Percentiles rank a stretch among this genome's conserved stretches.
phyloP scores from a whole-genome alignment of 2,113 vertebrate species.

The Anolis carolinensis region DNA sequence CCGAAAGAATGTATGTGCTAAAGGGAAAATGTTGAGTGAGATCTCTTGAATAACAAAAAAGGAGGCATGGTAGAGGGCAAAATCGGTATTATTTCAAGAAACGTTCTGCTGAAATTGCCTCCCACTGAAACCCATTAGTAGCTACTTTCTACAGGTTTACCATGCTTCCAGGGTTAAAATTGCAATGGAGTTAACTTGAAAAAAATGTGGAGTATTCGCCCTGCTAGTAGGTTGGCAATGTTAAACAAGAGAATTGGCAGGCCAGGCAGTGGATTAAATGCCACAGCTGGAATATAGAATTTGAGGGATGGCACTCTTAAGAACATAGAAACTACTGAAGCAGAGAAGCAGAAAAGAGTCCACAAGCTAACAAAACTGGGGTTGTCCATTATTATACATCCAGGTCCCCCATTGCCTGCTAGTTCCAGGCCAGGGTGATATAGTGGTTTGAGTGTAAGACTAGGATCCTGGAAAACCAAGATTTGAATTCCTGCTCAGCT shows the following conservation, averaged over 20 bases:
- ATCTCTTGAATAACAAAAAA: not conserved
- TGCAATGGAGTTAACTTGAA: not conserved
- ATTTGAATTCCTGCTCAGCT: too few species aligned
- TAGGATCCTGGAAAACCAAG: too few species aligned
- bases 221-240: not conserved
- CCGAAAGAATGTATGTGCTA: not conserved
- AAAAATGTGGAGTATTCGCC: not conserved
- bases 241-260: too few species aligned
- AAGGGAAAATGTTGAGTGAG: not conserved
- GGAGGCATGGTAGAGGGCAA: not conserved
- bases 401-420: not conserved
- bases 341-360: not conserved
- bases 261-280: not conserved
- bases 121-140: not conserved
- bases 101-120: not conserved
- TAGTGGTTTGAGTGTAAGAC: too few species aligned
- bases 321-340: not conserved
- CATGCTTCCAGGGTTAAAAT: not conserved
- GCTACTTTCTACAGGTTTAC: not conserved
- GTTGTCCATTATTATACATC: not conserved
- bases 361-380: not conserved
- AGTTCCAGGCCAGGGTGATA: not conserved
- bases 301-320: not conserved
- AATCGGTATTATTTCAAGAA: not conserved
- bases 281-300: not conserved